Conservation (phyloP, 2,797 vertebrate species). For the Gambusia yucatana region DNA sequence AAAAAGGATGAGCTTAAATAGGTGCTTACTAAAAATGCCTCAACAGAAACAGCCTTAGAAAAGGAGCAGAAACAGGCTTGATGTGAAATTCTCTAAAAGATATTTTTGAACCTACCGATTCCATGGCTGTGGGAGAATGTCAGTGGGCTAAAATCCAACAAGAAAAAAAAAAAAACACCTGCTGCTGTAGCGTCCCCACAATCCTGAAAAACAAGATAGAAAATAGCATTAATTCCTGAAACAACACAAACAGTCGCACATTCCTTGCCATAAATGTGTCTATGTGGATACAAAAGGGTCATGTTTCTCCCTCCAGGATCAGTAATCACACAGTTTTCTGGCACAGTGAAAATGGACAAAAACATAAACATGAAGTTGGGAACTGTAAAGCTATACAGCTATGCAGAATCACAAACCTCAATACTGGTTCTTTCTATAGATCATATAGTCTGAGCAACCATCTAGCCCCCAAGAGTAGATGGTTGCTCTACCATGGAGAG, state of each 20-base stretch:
- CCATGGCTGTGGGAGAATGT: slow-evolving; percentile 84
- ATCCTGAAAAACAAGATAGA: slow-evolving; percentile 75
- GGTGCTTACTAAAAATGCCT: slow-evolving; percentile 7
- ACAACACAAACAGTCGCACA: slow-evolving; percentile 49
- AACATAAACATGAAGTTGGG: not conserved
- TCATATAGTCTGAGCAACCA: not conserved
- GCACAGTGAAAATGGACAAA: slow-evolving; percentile 12
- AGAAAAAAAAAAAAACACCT: slow-evolving; percentile 53
- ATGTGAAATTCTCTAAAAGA: slow-evolving; percentile 17
- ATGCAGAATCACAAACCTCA: not conserved
- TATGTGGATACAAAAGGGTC: slow-evolving; percentile 24
- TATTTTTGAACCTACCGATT: slow-evolving; percentile 83
- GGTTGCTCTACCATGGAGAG: too few species aligned
- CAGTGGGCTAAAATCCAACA: slow-evolving; percentile 83
- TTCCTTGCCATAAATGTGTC: slow-evolving; percentile 38
- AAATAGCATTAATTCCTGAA: slow-evolving; percentile 63
- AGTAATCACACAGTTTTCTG: slow-evolving; percentile 8
- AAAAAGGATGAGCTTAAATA: not conserved
- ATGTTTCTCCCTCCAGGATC: slow-evolving; percentile 31
- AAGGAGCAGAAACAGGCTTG: slow-evolving; percentile 9
- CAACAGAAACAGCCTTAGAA: slow-evolving; percentile 6
- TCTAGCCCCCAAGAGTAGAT: not conserved
- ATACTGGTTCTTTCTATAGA: not conserved
- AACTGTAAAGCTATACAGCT: not conserved
- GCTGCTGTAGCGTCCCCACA: slow-evolving; percentile 71